Base-by-base conservation (phyloP, 2,797 vertebrate genomes). In the Argyrosomus regius region DNA sequence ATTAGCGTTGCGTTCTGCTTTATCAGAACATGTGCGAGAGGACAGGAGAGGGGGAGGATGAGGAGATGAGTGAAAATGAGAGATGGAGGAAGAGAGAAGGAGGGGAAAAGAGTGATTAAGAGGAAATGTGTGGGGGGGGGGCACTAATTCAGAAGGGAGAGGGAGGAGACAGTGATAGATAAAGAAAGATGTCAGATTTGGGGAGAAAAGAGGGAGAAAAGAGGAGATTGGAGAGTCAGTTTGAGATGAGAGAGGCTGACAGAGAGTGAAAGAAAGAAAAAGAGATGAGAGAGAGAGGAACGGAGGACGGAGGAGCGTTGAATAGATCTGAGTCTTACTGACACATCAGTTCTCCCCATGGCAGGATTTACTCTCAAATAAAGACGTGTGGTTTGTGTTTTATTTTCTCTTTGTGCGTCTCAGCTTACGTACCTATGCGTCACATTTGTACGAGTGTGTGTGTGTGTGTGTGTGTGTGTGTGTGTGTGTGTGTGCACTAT, bases 331-430 rank as follows among this genome's bases (percentile, higher is more conserved):
- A 92, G 72, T 75, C 22, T 53, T 70, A 77, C 77, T 86, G 90
- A 91, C 89, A 87, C 77, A 54, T 88, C 81, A 67, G 12, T 74
- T 90, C 84, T 87, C 81, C 87, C 85, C 13, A 53, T 87, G 83
- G 86, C 87, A 65, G 76, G 79, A 77, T 88, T 87, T 72, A 65
- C 72, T 80, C 67, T 77, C 69, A 90, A 87, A 89, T 87, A 72
- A 87, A 77, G 81, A 74, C 58, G 48, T 78, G 67, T 70, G 71
- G 35, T 60, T 84, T 75, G 59, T 78, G 65, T 87, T 88, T 84
- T 73, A 50, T 75, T 88, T 82, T 22, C 28, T 61, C 54, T 74
- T 72, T 72, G 75, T 86, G 79, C 39, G 6, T 79, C 64, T 54
- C 20, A 53, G 68, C 22, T 79, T 56, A 68, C 35, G 50, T 65